A percentile compares a stretch with the other conserved stretches of the same genome.
phyloP scores from a whole-genome alignment of 2,113 vertebrate species.

The Hydropotes inermis region DNA sequence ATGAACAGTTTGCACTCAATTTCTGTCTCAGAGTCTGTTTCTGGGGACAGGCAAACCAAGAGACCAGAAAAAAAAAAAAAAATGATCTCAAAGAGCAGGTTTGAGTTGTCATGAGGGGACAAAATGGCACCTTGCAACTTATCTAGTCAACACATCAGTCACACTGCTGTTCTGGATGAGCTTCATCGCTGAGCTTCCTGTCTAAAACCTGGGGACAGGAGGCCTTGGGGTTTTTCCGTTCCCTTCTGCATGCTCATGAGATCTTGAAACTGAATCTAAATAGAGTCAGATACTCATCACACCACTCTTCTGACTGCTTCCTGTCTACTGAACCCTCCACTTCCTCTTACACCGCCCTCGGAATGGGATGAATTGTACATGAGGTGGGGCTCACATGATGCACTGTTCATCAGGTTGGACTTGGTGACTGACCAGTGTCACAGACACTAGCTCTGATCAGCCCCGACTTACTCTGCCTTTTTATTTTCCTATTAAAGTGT shows the following conservation, averaged over 20 bases:
- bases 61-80: neutral
- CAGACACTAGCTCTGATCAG: neutral
- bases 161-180: neutral
- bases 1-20: neutral
- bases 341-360: neutral
- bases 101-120: neutral
- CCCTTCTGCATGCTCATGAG: neutral
- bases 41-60: neutral
- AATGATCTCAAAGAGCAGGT: neutral
- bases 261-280: constrained; percentile 38
- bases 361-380: neutral
- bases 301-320: constrained; percentile 5
- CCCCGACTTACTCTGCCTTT: neutral
- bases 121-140: neutral
- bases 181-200: constrained; percentile 32
- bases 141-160: neutral
- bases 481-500: neutral
- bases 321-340: neutral
- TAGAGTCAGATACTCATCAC: constrained; percentile 23
- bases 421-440: neutral
- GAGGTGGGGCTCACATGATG: neutral
- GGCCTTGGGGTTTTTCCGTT: neutral
- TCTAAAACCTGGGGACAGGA: neutral
- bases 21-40: neutral
- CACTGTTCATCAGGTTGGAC: neutral